Base-by-base conservation (phyloP, 1,140 invertebrate genomes). In the Zaprionus ornatus region DNA sequence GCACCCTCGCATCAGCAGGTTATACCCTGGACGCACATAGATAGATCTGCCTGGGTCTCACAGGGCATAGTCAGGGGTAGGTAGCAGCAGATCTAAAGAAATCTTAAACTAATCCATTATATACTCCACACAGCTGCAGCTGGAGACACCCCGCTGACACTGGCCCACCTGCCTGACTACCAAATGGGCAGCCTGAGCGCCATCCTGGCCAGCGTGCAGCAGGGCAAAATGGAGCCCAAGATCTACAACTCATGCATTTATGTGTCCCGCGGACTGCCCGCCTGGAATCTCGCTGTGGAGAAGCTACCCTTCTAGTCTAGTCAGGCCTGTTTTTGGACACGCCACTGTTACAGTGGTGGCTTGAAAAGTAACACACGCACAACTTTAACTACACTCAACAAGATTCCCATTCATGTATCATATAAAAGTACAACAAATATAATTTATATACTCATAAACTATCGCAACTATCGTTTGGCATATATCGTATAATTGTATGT, bases 261-360 rank as follows among this genome's bases (percentile, higher is more conserved):
- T 56, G 88, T 92, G 4, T 92, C 75, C 21, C 80, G 91, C 10
- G 91, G 91, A 7, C 55, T 92, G 15, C 91, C 91, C 25, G 91
- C 82, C 42, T 92, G 91, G 91, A 92, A 92, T 77, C 48, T 77
- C 3, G 77, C 75, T 56, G 86, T 88, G 27, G 60, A 92, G 54
- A 52, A 64, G 29, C 17, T 91, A 55, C 80, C 88, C 10, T 79
- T 81, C n/a, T 77, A 76, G 19, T 50, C 40, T 9, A 45, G 7
- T 32, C 29, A 32, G 9, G 29, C 25, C 25, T 27, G 25, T 7
- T 5, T 42, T 42, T 42, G 15, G 17, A 13, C 9, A 50, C 45
- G 45, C 45, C 3, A 50, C 19, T 50, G 19, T 50, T 21, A 50
- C 45, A 50, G 19, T 50, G 12, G 6, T 50, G 10, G 19, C 45